Base-by-base conservation (phyloP, 1,140 invertebrate genomes). In the Drosophila varians region DNA sequence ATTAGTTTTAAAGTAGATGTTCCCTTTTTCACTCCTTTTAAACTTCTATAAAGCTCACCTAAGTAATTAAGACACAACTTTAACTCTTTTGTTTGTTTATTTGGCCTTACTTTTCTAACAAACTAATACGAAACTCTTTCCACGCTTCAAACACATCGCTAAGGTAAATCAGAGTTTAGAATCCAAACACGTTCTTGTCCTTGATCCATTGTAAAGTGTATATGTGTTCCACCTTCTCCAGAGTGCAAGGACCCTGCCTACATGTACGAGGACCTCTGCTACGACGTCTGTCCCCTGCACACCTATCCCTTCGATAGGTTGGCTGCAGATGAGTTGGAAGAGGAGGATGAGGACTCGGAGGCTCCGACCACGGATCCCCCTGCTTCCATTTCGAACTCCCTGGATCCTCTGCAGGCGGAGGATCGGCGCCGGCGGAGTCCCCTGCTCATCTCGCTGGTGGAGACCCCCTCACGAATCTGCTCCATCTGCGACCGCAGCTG, bases 221-320 rank as follows among this genome's bases (percentile, higher is more conserved):
- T 11, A 31, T 31, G 28, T 38, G 36, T 38, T 38, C 12, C 2
- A 16, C 14, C 12, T 38, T 38, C 36, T 38, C 1, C 64, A 90
- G 89, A 88, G 38, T 90, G 89, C 58, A 49, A 61, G 16, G 69
- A 72, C 4, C 26, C 70, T 5, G 58, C 74, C 2, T 90, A 61
- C 51, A 76, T 82, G 38, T 90, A 70, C 18, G 42, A 79, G 49
- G 76, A 77, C 16, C 66, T 72, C 23, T 90, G 89, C 47, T 90
- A 70, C 18, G 71, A 77, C 23, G 45, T 77, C 43, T 90, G 89
- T 23, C 89, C 89, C 0, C 43, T 42, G 31, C 89, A 80, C 40
- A 87, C 80, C 1, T 90, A 58, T 48, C 19, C 69, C 21, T 21
- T 57, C 0, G 64, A 86, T 31, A 54, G 65, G 3, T 12, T 78